Conservation (phyloP, 2,888 invertebrate genomes). For the Eurois occulta region DNA sequence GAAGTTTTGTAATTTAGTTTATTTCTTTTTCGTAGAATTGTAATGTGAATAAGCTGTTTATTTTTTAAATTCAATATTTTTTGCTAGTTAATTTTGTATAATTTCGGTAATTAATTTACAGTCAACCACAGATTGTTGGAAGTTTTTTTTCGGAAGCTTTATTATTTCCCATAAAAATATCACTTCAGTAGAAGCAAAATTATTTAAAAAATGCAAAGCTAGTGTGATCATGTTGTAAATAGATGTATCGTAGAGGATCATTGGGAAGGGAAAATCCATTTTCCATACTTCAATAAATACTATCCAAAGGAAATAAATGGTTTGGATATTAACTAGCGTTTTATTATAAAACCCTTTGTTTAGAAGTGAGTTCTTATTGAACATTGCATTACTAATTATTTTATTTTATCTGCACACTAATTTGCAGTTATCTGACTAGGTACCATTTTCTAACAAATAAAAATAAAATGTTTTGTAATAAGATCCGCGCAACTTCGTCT, state of each 20-base stretch:
- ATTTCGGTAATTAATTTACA: no score
- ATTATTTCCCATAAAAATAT: no score
- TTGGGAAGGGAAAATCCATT: constrained; percentile 70
- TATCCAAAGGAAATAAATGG: constrained; percentile 78
- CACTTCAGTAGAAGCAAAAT: constrained; percentile 63
- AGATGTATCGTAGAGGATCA: constrained; percentile 71
- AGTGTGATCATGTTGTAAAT: constrained; percentile 72
- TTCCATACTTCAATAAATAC: constrained; percentile 73
- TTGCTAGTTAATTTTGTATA: no score
- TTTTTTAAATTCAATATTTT: no score
- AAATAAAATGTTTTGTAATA: constrained; percentile 13
- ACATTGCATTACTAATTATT: background rate
- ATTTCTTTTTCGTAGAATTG: no score
- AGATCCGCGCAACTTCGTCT: no score
- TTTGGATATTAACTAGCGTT: constrained; percentile 72
- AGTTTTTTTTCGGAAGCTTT: no score
- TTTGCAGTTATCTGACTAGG: background rate
- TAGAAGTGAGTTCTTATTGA: background rate
- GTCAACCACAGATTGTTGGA: no score
- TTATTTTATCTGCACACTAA: background rate
- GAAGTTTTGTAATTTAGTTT: no score
- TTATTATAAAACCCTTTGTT: constrained; percentile 32
- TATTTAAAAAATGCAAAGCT: constrained; percentile 69
- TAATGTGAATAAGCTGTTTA: no score
- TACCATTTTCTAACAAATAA: background rate